Evolutionary conservation across 1,140 invertebrate species (phyloP), one percentile per base, ranked within the genome.

Genomic region (Aplysia californica): DNA sequence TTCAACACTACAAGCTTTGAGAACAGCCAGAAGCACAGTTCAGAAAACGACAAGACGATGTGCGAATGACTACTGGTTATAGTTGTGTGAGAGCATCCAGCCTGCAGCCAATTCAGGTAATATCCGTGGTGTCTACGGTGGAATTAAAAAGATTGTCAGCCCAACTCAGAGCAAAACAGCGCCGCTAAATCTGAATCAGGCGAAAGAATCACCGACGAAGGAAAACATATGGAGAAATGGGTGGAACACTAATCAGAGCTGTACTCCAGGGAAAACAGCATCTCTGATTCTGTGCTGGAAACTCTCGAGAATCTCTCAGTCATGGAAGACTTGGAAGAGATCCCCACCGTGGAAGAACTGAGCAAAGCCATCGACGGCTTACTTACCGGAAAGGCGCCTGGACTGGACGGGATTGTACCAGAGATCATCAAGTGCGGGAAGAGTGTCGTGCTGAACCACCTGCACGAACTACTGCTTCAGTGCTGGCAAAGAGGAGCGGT

Each of bases 301-400:
- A 77, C 78, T 80, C 36, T 72, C 75, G 18, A 64, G 75, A 23
- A 80, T 72, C 23, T n/a, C 66, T 10, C 78, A 76, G 21, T 83
- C 75, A 50, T 50, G 77, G 69, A 81, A 41, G 64, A 80, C 33
- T 72, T 79, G 1, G 77, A 82, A 29, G 72, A 75, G 0, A 38
- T 78, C 61, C 64, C 75, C 21, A 75, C 66, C 10, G 69, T 58
- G 36, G n/a, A 44, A 1, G 4, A 29, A 23, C 0, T 21, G 23
- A 29, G 71, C 2, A 79, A 64, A 20, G 33, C 10, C 26, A 44
- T 77, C 6, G 56, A 68, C 35, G 36, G 23, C 44, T 69, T 77
- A 20, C 65, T 38, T 20, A 70, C 5, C 15, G 79, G 73, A 36
- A 69, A 81, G 56, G 74, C 69, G 61, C 73, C 77, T n/a, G 79